phyloP scores from a whole-genome alignment of 2,888 invertebrate genomes.

The Rhagophthalmus giganteus region DNA sequence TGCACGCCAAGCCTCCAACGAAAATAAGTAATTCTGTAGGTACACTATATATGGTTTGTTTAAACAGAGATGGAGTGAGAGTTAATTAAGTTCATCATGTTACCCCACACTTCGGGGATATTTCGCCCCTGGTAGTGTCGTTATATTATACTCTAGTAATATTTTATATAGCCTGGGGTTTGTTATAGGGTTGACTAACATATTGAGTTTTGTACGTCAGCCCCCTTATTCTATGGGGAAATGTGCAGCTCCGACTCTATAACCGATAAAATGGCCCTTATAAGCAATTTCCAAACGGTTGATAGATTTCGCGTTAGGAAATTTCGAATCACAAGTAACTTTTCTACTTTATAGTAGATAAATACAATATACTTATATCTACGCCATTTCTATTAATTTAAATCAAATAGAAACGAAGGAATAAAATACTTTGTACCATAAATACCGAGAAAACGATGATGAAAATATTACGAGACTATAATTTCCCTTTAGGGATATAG shows the following conservation, averaged over 20 bases:
- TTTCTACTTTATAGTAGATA: no score
- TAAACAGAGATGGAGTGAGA: constrained; percentile 45
- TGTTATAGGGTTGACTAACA: constrained; percentile 39
- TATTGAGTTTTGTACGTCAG: constrained; percentile 40
- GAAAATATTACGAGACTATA: no score
- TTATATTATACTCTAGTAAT: constrained; percentile 46
- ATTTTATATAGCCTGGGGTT: constrained; percentile 43
- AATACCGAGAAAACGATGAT: no score
- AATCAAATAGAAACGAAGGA: no score
- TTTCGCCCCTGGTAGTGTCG: constrained; percentile 43
- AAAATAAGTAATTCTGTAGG: constrained; percentile 45
- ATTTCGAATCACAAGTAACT: no score
- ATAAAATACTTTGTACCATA: no score
- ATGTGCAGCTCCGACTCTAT: constrained; percentile 24
- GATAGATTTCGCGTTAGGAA: constrained; percentile 4
- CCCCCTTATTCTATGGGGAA: constrained; percentile 33
- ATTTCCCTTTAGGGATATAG: no score
- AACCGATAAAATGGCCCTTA: constrained; percentile 27
- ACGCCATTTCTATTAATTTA: no score
- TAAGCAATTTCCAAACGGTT: constrained; percentile 9
- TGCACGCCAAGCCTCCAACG: constrained; percentile 32
- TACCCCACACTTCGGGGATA: constrained; percentile 41
- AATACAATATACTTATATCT: no score
- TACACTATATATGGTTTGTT: constrained; percentile 45
- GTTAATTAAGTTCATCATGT: constrained; percentile 50